Percentiles rank a stretch among this genome's conserved stretches.
Conservation (phyloP, 2,797 vertebrate genomes). For the Chloroceryle amazona region DNA sequence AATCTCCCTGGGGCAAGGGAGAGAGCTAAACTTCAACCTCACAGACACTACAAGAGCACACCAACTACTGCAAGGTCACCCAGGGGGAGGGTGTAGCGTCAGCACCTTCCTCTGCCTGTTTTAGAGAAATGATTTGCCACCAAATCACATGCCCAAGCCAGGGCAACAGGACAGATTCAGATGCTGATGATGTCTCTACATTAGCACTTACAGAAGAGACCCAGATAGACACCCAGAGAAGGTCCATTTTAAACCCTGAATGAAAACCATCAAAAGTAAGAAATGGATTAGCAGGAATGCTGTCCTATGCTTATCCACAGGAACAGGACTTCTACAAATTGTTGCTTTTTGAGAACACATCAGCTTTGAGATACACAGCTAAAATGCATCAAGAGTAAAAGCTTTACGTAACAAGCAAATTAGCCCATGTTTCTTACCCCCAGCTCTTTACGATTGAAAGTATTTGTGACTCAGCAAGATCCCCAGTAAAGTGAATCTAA, state of each 20-base stretch:
- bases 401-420: not conserved
- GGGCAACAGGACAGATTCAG: not conserved
- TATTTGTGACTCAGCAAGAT: conserved; percentile 21
- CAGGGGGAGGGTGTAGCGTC: rapidly evolving
- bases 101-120: not conserved
- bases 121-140: not conserved
- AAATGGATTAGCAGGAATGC: not conserved
- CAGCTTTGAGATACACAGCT: not conserved
- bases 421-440: rapidly evolving
- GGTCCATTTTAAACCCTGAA: not conserved
- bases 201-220: not conserved
- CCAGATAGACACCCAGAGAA: not conserved
- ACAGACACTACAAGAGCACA: rapidly evolving
- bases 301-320: not conserved
- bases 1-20: not conserved
- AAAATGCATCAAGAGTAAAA: not conserved
- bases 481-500: not conserved
- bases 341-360: not conserved
- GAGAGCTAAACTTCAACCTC: not conserved
- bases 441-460: not conserved
- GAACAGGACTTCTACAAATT: not conserved
- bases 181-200: no score
- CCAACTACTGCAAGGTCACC: not conserved
- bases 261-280: not conserved
- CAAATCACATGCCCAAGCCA: rapidly evolving